These are phyloP conservation scores for Cerastoderma edule DNA, from an alignment of 2,888 invertebrate species.

Conservation along the genomic window DNA sequence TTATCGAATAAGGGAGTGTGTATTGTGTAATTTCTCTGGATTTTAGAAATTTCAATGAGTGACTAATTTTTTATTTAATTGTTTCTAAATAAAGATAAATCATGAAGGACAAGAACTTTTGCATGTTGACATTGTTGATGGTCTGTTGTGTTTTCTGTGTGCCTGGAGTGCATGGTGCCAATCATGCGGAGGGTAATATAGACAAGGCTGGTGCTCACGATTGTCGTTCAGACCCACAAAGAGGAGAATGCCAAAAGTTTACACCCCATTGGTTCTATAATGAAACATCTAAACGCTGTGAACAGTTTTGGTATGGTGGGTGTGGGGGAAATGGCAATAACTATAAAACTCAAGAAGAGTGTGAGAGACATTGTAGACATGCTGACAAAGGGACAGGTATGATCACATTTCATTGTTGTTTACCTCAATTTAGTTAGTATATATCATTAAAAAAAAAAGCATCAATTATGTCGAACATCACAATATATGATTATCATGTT, in stretches of 20 bases:
- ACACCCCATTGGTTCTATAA: slow-evolving; percentile 90
- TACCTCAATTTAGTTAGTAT: no score
- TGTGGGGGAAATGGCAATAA: slow-evolving; percentile 92
- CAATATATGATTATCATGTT: no score
- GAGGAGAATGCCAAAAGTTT: slow-evolving; percentile 73
- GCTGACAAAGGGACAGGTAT: slow-evolving; percentile 49
- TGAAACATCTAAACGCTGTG: slow-evolving; percentile 87
- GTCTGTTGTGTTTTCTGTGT: no score
- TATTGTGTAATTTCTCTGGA: neutral
- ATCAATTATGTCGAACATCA: no score
- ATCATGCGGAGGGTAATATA: slow-evolving; percentile 16
- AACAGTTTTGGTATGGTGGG: slow-evolving; percentile 93
- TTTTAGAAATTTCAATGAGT: neutral
- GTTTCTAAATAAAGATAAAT: neutral
- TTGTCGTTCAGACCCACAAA: slow-evolving; percentile 4
- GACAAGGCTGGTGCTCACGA: slow-evolving; percentile 18
- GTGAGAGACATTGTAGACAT: slow-evolving; percentile 65
- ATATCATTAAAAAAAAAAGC: no score
- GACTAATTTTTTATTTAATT: neutral
- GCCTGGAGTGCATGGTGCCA: slow-evolving; percentile 16
- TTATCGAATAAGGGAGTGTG: neutral
- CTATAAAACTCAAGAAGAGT: slow-evolving; percentile 70
- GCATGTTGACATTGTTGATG: slow-evolving; percentile 1
- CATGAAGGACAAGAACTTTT: neutral
- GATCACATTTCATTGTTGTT: slow-evolving; percentile 12